Evolutionary conservation across 1,140 invertebrate genomes (phyloP).

Genomic region (Polypedilum pembai): DNA sequence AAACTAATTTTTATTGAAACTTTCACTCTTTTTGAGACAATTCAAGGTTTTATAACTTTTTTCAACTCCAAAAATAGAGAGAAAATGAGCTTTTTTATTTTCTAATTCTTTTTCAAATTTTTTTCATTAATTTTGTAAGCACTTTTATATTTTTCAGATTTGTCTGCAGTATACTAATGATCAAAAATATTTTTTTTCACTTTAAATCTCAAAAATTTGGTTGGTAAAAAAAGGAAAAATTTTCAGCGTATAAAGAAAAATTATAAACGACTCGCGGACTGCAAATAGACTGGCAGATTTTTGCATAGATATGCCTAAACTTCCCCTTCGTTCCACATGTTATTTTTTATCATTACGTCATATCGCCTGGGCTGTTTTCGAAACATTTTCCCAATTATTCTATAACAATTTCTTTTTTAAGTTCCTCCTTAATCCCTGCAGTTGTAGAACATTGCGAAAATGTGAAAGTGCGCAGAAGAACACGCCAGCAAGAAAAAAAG

Average conservation of each 20-base stretch:
- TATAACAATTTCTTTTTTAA: background rate
- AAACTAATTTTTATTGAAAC: too few relatives aligned
- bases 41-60: too few relatives aligned
- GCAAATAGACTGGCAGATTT: constrained; percentile 9
- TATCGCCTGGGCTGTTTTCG: background rate
- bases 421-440: background rate
- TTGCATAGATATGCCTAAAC: constrained; percentile 11
- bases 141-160: background rate
- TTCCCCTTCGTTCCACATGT: constrained; percentile 9
- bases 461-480: background rate
- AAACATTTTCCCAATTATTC: background rate
- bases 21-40: too few relatives aligned
- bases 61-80: too few relatives aligned
- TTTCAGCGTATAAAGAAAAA: background rate
- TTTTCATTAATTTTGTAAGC: background rate
- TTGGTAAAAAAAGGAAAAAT: background rate
- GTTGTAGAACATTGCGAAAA: background rate
- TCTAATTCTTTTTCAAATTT: background rate
- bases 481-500: background rate
- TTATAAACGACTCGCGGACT: constrained; percentile 4
- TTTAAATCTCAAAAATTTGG: background rate
- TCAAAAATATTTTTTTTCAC: background rate
- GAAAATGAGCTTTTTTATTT: background rate
- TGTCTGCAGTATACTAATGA: background rate
- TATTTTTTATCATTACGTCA: constrained; percentile 5